phyloP scores from a whole-genome alignment of 2,888 invertebrate genomes.

The Kuschelorhynchus macadamiae region DNA sequence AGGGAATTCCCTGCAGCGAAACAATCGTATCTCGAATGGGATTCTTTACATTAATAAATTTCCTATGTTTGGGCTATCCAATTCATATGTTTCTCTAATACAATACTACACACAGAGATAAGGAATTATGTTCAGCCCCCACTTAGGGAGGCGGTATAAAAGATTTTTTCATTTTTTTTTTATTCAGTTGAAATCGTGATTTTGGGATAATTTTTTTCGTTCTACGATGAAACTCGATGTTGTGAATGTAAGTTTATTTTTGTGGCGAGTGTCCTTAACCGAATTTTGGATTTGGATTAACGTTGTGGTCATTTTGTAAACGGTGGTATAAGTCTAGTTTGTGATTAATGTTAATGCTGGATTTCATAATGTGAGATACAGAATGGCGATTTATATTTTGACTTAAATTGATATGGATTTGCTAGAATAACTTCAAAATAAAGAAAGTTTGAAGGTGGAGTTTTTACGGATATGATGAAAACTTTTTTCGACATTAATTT shows the following conservation, averaged over 20 bases:
- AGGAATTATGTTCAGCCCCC: conserved; percentile 56
- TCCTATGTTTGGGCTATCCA: conserved; percentile 53
- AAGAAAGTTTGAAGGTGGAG: no score
- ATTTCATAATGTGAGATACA: no score
- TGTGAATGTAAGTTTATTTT: conserved; percentile 53
- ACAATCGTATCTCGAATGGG: conserved; percentile 56
- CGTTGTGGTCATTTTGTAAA: conserved; percentile 3
- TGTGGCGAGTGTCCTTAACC: conserved; percentile 17
- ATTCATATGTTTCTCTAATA: conserved; percentile 60
- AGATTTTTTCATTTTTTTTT: conserved; percentile 56
- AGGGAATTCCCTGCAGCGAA: conserved; percentile 60
- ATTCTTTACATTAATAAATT: conserved; percentile 54
- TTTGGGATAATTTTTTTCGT: conserved; percentile 30
- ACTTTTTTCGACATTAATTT: no score
- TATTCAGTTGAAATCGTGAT: conserved; percentile 48
- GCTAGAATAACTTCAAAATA: no score
- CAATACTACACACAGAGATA: conserved; percentile 62
- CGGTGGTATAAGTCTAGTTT: no score
- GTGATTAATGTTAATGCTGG: no score
- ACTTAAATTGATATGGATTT: no score
- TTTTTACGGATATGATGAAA: no score
- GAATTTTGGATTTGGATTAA: conserved; percentile 3
- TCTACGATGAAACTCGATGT: conserved; percentile 50
- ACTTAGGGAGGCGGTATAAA: conserved; percentile 59
- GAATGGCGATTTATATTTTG: no score